A percentile compares a stretch with the other conserved stretches of the same genome.
Conservation (phyloP, 2,113 vertebrate genomes). For the Ceratotherium simum region DNA sequence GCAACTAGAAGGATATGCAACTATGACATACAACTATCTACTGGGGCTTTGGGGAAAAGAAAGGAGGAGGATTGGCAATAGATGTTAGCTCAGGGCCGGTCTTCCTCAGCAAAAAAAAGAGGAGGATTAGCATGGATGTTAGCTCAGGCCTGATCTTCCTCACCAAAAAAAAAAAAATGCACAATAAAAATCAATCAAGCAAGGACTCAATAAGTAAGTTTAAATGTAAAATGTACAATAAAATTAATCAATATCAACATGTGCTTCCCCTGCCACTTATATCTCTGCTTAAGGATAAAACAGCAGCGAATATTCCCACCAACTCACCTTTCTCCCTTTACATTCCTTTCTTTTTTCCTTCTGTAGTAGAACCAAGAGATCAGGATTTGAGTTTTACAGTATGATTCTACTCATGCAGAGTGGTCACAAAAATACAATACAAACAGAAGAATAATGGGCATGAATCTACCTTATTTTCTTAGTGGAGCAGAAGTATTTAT, state of each 20-base stretch:
- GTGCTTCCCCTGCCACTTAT: background rate
- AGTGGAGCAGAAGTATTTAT: conserved; percentile 37
- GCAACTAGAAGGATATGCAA: too few species aligned
- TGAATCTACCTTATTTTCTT: conserved; percentile 33
- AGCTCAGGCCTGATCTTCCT: too few species aligned
- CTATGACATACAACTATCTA: too few species aligned
- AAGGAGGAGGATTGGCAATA: too few species aligned
- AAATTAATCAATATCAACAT: conserved; percentile 31
- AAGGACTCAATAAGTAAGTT: background rate
- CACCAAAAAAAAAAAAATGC: background rate
- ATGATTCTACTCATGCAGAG: background rate
- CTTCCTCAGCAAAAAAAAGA: too few species aligned
- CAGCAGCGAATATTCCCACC: background rate
- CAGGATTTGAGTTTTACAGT: background rate
- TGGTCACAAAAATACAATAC: background rate
- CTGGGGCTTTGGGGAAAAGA: too few species aligned
- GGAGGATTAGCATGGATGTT: too few species aligned
- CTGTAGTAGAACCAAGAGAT: conserved; percentile 27
- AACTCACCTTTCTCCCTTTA: background rate
- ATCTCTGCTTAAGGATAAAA: conserved; percentile 44
- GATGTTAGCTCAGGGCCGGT: too few species aligned
- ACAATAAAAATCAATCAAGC: background rate
- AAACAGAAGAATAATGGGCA: background rate
- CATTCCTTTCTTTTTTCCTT: background rate
- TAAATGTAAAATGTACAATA: conserved; percentile 37